Evolutionary conservation across 2,797 vertebrate genomes (phyloP), one percentile per base, ranked within the genome.

Genomic region (Onychomys torridus): DNA sequence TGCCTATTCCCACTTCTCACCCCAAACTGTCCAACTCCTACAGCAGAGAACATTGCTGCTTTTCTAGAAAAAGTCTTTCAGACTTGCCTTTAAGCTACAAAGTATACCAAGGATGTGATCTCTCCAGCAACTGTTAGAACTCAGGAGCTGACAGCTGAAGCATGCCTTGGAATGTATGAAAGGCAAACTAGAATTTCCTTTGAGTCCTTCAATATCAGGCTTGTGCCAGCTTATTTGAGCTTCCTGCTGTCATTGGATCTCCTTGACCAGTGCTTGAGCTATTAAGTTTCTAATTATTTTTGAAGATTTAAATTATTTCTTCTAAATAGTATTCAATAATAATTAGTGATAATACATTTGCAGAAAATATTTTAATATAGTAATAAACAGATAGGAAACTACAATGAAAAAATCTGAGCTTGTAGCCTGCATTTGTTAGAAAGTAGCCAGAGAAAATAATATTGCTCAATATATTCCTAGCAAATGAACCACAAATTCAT

Each of bases 41-140:
- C 0, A 40, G n/a, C 5, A 76, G 14, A 91, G 25, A 95, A 94
- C 10, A 52, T 43, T 27, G 46, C 52, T 23, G 37, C 12, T 76
- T 76, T 94, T 32, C 71, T 81, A 89, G 37, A 91, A 90, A 89
- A 89, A 95, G 75, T 55, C 40, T 46, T 6, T 49, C 13, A 81
- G 40, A 34, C 12, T 34, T 91, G 59, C 65, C 95, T 96, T 93
- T 6, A 73, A 63, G 17, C 27, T 89, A 49, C 23, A 76, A 32
- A 57, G 6, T 83, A 52, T 16, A 57, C 19, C 76, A 90, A 29
- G 29, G 12, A 83, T 67, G n/a, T 84, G 6, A 81, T 52, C 85
- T 85, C 27, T 84, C 29, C 10, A 43, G 11, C 55, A 76, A 78
- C n/a, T 25, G 59, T 90, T 69, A 73, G 37, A 95, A 81, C 27